These are phyloP conservation scores for Magallana ariakensis DNA, from an alignment of 1,140 invertebrate genomes.

Conservation along the genomic window DNA sequence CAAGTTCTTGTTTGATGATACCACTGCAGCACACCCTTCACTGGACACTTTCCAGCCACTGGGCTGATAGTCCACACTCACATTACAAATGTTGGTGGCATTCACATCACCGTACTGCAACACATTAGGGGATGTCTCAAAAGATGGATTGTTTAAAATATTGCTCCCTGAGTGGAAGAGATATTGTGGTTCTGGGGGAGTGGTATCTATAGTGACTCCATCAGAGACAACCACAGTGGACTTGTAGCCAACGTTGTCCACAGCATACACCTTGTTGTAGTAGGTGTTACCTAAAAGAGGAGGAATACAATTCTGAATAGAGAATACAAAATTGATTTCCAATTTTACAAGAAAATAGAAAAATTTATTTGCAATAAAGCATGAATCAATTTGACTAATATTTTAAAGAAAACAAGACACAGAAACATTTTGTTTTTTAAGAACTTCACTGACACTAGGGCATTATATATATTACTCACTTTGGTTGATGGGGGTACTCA, in stretches of 20 bases:
- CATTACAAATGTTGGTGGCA: slow-evolving; percentile 20
- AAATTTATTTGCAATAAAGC: no score
- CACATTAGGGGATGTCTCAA: slow-evolving; percentile 49
- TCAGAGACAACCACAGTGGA: slow-evolving; percentile 64
- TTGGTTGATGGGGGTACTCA: slow-evolving; percentile 29
- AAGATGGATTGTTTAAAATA: slow-evolving; percentile 62
- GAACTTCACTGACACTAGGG: background rate
- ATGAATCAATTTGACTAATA: no score
- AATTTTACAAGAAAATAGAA: no score
- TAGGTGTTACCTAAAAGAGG: slow-evolving; percentile 52
- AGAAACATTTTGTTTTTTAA: no score
- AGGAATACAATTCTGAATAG: no score
- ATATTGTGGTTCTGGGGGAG: slow-evolving; percentile 49
- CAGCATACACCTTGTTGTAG: slow-evolving; percentile 63
- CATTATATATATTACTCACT: slow-evolving; percentile 43
- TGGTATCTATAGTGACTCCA: slow-evolving; percentile 66
- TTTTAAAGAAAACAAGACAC: no score
- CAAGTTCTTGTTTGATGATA: slow-evolving; percentile 43
- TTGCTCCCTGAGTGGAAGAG: slow-evolving; percentile 53
- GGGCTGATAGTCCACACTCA: slow-evolving; percentile 31
- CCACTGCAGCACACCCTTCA: slow-evolving; percentile 37
- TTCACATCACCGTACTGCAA: slow-evolving; percentile 41
- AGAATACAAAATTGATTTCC: no score
- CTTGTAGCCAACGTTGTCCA: slow-evolving; percentile 63
- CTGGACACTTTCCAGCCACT: slow-evolving; percentile 25